phyloP scores from a whole-genome alignment of 2,888 invertebrate genomes.

The Agriopis marginaria region DNA sequence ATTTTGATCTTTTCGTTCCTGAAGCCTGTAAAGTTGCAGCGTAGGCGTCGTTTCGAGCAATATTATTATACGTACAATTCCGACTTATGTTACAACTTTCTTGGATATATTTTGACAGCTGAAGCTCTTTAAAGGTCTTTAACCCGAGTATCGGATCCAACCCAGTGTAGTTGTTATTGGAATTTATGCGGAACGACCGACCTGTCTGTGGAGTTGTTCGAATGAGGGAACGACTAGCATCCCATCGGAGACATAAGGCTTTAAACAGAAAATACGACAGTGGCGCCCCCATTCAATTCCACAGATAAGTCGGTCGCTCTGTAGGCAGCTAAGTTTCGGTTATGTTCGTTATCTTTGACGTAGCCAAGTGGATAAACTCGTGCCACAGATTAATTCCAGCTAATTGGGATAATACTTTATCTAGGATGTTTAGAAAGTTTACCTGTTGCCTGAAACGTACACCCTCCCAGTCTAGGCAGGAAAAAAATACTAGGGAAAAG shows the following conservation, averaged over 20 bases:
- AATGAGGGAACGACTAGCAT: neutral
- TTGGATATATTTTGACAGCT: neutral
- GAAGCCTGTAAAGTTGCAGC: neutral
- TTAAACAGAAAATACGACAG: neutral
- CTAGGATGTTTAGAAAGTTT: too few species aligned
- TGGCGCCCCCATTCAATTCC: neutral
- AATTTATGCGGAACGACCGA: neutral
- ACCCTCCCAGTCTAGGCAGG: too few species aligned
- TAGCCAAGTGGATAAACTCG: too few species aligned
- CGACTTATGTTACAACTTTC: neutral
- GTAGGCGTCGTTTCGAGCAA: constrained; percentile 2
- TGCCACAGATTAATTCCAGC: too few species aligned
- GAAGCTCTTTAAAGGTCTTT: neutral
- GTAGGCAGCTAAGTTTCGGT: neutral
- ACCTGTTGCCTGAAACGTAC: too few species aligned
- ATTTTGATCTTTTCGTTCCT: neutral
- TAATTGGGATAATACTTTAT: too few species aligned
- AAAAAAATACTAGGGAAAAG: too few species aligned
- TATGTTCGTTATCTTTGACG: neutral
- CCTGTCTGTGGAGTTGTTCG: neutral
- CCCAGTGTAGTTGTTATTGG: neutral
- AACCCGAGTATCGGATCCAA: neutral
- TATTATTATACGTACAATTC: constrained; percentile 1
- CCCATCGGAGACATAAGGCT: neutral
- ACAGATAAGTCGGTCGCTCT: neutral